Evolutionary conservation across 2,888 invertebrate genomes (phyloP), one percentile per base, ranked within the genome.

Genomic region (Dioctria linearis): DNA sequence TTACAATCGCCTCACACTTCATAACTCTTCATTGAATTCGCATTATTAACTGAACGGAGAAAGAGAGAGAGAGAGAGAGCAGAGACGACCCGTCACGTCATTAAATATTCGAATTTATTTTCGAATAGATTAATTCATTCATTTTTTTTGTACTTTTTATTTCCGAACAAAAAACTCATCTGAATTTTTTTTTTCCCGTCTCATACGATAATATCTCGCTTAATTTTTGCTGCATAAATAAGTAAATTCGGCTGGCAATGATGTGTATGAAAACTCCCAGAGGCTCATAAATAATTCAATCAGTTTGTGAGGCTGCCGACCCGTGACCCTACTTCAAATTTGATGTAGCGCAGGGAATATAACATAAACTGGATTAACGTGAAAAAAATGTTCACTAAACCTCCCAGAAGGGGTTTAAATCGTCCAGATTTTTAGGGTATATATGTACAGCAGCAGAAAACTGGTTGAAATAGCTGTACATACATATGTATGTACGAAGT

Each of bases 241-340:
- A 75, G 42, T 59, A 59, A 75, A 59, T 59, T 75, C 59, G 57
- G 59, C 42, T 57, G 73, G 9, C 11, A 65, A 40, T 13, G 46
- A 43, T 6, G 46, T 9, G 13, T 8, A 66, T 66, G 42, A 66
- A 66, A 71, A 49, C 63, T 63, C 49, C n/a, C 76, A 59, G 63
- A 25, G 76, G 46, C 63, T 63, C 76, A 76, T 76, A 76, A 61
- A 63, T 76, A 76, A 76, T 76, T 76, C 76, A 76, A 76, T 63
- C 63, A 61, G 63, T 49, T 37, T 76, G 43, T 63, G 76, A 63
- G 63, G 9, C 42, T 46, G 46, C 9, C 46, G 43, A 46, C 46
- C 63, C n/a, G 37, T 49, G 76, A 63, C 63, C 63, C 57, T 13
- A 25, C 25, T 37, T 6, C 37, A 54, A 46, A 25, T 25, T 25